A percentile compares a stretch with the other conserved stretches of the same genome.
Evolutionary conservation across 2,888 invertebrate species (phyloP).

Genomic region (Caenorhabditis angaria): DNA sequence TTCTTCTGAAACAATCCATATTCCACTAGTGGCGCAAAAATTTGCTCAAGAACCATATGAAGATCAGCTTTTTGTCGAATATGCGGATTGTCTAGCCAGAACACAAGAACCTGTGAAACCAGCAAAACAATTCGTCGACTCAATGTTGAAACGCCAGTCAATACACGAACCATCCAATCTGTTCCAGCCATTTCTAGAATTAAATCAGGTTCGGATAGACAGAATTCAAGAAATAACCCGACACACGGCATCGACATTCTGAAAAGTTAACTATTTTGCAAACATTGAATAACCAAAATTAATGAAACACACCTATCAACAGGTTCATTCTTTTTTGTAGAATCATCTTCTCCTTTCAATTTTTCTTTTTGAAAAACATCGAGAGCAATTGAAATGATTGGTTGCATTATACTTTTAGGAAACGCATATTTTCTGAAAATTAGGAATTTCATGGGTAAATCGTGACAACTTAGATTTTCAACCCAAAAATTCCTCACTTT

Average conservation of each 20-base stretch:
- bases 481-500: conserved; percentile 38
- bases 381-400: conserved; percentile 57
- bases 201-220: conserved; percentile 52
- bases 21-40: conserved; percentile 92
- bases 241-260: conserved; percentile 57
- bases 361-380: conserved; percentile 33
- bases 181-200: conserved; percentile 62
- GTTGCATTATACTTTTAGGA: conserved; percentile 61
- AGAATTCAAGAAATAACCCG: conserved; percentile 58
- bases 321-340: background rate
- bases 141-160: conserved; percentile 48
- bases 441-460: too few species aligned
- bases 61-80: conserved; percentile 59
- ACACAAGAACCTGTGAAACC: conserved; percentile 54
- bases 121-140: conserved; percentile 46
- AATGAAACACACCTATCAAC: background rate
- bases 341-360: conserved; percentile 8
- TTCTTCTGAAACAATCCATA: conserved; percentile 62
- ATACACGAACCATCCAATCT: conserved; percentile 63
- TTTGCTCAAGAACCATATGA: conserved; percentile 78
- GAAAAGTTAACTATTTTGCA: conserved; percentile 1
- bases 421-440: conserved; percentile 51
- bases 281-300: background rate
- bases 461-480: too few species aligned
- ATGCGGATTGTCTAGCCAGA: conserved; percentile 62